Conservation (phyloP, 2,113 vertebrate species). For the Trinectes maculatus region DNA sequence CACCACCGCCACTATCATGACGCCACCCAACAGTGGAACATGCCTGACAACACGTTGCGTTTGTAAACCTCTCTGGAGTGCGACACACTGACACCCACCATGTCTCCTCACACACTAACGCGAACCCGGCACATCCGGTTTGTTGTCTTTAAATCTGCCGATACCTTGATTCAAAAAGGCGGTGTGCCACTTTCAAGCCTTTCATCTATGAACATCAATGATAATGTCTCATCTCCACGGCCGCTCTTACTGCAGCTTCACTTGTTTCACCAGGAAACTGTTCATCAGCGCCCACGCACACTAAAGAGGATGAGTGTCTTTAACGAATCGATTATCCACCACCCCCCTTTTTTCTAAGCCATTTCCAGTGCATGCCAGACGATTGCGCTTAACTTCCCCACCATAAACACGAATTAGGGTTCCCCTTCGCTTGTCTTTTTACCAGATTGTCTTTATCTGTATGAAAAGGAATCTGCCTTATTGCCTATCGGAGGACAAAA, state of each 20-base stretch:
- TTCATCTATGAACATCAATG: slow-evolving; percentile 43
- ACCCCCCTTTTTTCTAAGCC: slow-evolving; percentile 38
- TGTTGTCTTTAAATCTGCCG: slow-evolving; percentile 37
- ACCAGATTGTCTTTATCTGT: slow-evolving; percentile 74
- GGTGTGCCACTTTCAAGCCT: slow-evolving; percentile 25
- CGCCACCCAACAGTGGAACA: slow-evolving; percentile 28
- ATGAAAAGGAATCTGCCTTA: slow-evolving; percentile 81
- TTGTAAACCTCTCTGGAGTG: slow-evolving; percentile 29
- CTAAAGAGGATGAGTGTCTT: slow-evolving; percentile 67
- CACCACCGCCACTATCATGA: background rate
- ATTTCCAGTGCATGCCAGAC: slow-evolving; percentile 79
- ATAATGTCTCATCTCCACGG: slow-evolving; percentile 50
- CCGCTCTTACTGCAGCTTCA: slow-evolving; percentile 40
- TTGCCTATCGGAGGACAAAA: slow-evolving; percentile 71
- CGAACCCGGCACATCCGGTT: slow-evolving; percentile 31
- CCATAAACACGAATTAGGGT: slow-evolving; percentile 49
- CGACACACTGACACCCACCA: slow-evolving; percentile 46
- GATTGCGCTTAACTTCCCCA: slow-evolving; percentile 69
- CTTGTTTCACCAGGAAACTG: slow-evolving; percentile 48
- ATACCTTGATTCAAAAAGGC: slow-evolving; percentile 28
- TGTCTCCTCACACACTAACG: slow-evolving; percentile 42
- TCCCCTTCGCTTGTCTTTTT: slow-evolving; percentile 73
- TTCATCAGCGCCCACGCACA: slow-evolving; percentile 48
- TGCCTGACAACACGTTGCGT: slow-evolving; percentile 39
- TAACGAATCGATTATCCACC: slow-evolving; percentile 57